These are phyloP conservation scores for Clitarchus hookeri DNA, from an alignment of 2,888 invertebrate genomes.

Conservation along the genomic window DNA sequence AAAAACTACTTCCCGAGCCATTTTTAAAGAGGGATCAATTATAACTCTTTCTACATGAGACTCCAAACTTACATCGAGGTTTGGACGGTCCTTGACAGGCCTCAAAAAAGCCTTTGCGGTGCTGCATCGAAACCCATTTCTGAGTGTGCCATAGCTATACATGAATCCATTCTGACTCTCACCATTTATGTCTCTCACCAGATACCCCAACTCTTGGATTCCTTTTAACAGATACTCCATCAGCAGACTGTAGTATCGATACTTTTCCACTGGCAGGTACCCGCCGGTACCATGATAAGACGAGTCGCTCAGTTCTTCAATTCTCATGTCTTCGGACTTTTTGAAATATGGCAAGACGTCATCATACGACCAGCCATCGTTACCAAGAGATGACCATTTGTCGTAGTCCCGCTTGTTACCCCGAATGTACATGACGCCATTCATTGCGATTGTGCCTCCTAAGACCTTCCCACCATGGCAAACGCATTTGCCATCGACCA, in stretches of 20 bases:
- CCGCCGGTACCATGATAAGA: slow-evolving; percentile 73
- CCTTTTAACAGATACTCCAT: slow-evolving; percentile 60
- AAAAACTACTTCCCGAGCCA: slow-evolving; percentile 70
- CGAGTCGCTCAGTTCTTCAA: slow-evolving; percentile 62
- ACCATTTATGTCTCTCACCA: slow-evolving; percentile 75
- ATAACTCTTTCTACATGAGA: slow-evolving; percentile 71
- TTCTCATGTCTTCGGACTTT: slow-evolving; percentile 78
- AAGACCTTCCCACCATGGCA: slow-evolving; percentile 66
- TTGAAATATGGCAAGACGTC: slow-evolving; percentile 77
- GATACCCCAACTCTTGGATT: slow-evolving; percentile 71
- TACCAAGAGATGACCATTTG: slow-evolving; percentile 65
- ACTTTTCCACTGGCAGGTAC: slow-evolving; percentile 73
- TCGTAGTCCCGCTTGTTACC: slow-evolving; percentile 70
- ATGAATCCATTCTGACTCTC: slow-evolving; percentile 78
- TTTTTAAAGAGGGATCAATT: slow-evolving; percentile 60
- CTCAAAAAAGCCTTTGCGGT: slow-evolving; percentile 81
- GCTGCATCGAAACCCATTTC: slow-evolving; percentile 80
- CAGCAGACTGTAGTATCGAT: slow-evolving; percentile 56
- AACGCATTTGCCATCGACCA: slow-evolving; percentile 52
- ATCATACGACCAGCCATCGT: slow-evolving; percentile 73
- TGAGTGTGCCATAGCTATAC: slow-evolving; percentile 74
- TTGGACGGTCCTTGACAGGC: slow-evolving; percentile 55
- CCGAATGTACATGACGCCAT: slow-evolving; percentile 67
- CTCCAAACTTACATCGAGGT: slow-evolving; percentile 66
- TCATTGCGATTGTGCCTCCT: slow-evolving; percentile 68